These are phyloP conservation scores for Lathronympha strigana DNA, from an alignment of 2,888 invertebrate species.

Conservation along the genomic window DNA sequence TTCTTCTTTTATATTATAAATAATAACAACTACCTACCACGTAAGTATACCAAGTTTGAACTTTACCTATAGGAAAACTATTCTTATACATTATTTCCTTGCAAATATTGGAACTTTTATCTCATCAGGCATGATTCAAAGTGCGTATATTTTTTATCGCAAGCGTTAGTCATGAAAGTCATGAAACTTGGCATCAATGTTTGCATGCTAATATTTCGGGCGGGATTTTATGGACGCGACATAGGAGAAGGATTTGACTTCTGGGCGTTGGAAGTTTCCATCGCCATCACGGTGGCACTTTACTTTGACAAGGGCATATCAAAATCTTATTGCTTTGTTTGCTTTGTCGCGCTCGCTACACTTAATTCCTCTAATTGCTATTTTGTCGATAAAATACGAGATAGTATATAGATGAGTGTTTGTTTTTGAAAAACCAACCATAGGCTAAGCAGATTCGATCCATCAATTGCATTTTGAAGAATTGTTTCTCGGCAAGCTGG, in stretches of 20 bases:
- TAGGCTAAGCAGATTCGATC: no score
- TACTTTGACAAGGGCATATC: conserved; percentile 14
- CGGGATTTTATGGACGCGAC: conserved; percentile 19
- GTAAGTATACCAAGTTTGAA: no score
- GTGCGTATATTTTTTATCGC: not conserved
- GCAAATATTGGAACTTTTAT: not conserved
- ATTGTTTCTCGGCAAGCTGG: no score
- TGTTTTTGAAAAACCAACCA: no score
- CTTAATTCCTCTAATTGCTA: not conserved
- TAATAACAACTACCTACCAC: no score
- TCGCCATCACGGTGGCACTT: conserved; percentile 19
- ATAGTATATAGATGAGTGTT: no score
- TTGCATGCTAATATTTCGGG: conserved; percentile 20
- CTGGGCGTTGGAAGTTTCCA: conserved; percentile 29
- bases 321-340: conserved; percentile 27
- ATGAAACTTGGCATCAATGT: conserved; percentile 17
- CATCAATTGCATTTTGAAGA: no score
- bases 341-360: no score
- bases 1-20: no score
- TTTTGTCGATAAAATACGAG: not conserved
- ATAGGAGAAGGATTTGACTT: conserved; percentile 29
- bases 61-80: no score
- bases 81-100: no score
- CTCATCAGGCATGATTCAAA: not conserved
- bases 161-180: not conserved